phyloP scores from a whole-genome alignment of 1,140 invertebrate genomes.

The Zaprionus capensis region DNA sequence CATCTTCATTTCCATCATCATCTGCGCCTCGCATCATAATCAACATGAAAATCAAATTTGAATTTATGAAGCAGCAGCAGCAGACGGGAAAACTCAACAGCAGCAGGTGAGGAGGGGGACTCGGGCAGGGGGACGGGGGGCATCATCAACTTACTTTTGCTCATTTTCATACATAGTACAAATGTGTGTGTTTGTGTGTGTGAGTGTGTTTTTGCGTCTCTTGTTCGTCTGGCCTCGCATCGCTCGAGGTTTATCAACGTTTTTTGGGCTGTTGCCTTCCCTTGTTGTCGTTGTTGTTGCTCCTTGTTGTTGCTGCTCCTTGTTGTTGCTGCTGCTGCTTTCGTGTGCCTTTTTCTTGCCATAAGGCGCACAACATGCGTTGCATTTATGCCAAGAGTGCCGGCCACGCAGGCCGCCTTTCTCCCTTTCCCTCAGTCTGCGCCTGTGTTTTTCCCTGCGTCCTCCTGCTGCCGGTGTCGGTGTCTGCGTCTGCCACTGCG shows the following conservation, averaged over 20 bases:
- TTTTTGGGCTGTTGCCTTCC: constrained; percentile 30
- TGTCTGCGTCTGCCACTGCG: constrained; percentile 11
- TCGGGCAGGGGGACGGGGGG: not conserved
- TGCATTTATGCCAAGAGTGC: constrained; percentile 52
- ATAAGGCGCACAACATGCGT: constrained; percentile 69
- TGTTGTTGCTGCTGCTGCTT: constrained; percentile 9
- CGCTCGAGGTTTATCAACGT: constrained; percentile 42
- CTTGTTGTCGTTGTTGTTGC: constrained; percentile 10
- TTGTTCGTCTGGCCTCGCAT: constrained; percentile 17
- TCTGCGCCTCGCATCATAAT: constrained; percentile 73
- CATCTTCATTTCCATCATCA: constrained; percentile 80
- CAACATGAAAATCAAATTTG: constrained; percentile 83
- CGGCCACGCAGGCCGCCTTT: not conserved
- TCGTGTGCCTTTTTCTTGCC: constrained; percentile 41
- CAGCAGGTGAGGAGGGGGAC: not conserved
- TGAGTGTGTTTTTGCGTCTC: constrained; percentile 12
- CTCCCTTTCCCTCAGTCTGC: constrained; percentile 5
- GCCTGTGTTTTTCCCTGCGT: not conserved
- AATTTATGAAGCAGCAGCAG: constrained; percentile 72
- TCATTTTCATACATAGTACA: constrained; percentile 65
- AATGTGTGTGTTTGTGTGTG: constrained; percentile 1
- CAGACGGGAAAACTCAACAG: constrained; percentile 21
- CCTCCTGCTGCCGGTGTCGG: not conserved
- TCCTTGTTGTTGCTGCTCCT: not conserved
- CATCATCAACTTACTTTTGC: constrained; percentile 69